Evolutionary conservation across 2,888 invertebrate genomes (phyloP), one percentile per base, ranked within the genome.

Genomic region (Folsomia candida): DNA sequence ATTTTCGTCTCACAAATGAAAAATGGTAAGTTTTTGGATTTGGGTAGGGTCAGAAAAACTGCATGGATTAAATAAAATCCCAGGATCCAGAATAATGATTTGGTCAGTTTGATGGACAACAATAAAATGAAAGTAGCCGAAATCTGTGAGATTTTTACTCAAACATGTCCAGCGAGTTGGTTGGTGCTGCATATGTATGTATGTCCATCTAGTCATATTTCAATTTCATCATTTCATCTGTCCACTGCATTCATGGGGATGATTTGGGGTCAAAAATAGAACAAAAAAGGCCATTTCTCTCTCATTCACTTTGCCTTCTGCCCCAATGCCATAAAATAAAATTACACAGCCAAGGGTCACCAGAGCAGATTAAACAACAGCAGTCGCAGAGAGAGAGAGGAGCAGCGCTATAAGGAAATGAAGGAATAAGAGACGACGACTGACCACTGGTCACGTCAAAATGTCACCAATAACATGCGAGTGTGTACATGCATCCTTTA

Each of bases 221-320:
- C 75, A 78, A 76, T 77, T 75, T 72, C 71, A 74, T 69, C 37
- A 70, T 70, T 74, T 74, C 76, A 78, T 78, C 73, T 76, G 77
- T 75, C 75, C 68, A 71, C 66, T 65, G 67, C 70, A 71, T 67
- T 73, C 62, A 70, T 61, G 60, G 58, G 51, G 24, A 64, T 70
- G 66, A 67, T 63, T 58, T 67, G 74, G 75, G 78, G 78, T 78
- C 78, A 78, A 76, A 78, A 76, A 76, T 78, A 76, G 75, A 78
- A 78, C 78, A 78, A 78, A 77, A 74, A 65, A 64, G 51, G 26
- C 60, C 68, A 70, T 62, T 68, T 64, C n/a, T 54, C 28, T 51
- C 67, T 63, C 67, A 69, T 29, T 70, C 68, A 62, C 9, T 61
- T 63, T 2, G 51, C 63, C 62, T 62, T 60, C 25, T 61, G 28